Percentiles rank a stretch among this genome's conserved stretches.
Evolutionary conservation across 2,113 vertebrate genomes (phyloP).

Genomic region (Oreotrochilus melanogaster): DNA sequence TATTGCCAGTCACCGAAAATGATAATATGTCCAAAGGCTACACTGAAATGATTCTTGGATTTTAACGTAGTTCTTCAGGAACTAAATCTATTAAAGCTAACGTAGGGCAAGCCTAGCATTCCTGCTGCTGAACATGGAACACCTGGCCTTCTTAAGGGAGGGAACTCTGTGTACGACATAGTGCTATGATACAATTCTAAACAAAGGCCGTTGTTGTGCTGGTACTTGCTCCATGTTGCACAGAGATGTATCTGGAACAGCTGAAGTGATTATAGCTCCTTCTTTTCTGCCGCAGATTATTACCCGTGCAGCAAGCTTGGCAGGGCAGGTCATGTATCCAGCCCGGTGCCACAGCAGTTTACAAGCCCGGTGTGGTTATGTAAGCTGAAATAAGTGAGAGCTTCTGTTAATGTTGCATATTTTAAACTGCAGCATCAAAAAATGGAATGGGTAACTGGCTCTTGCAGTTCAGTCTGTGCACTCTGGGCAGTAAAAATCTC

Average conservation of each 20-base stretch:
- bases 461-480: background rate
- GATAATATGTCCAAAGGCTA: background rate
- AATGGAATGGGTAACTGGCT: background rate
- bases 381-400: background rate
- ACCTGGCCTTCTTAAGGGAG: background rate
- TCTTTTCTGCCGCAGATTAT: background rate
- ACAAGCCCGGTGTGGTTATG: fast-evolving
- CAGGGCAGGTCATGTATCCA: background rate
- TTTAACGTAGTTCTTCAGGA: background rate
- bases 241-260: background rate
- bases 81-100: background rate
- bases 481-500: background rate
- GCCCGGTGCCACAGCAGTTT: background rate
- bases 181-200: background rate
- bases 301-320: background rate
- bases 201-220: background rate
- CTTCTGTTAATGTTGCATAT: background rate
- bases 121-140: background rate
- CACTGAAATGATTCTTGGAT: background rate
- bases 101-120: background rate
- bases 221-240: background rate
- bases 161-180: fast-evolving
- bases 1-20: background rate
- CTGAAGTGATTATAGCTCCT: slow-evolving; percentile 10
- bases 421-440: background rate